A percentile compares a stretch with the other conserved stretches of the same genome.
phyloP scores from a whole-genome alignment of 2,797 vertebrate species.

The Alfaro cultratus region DNA sequence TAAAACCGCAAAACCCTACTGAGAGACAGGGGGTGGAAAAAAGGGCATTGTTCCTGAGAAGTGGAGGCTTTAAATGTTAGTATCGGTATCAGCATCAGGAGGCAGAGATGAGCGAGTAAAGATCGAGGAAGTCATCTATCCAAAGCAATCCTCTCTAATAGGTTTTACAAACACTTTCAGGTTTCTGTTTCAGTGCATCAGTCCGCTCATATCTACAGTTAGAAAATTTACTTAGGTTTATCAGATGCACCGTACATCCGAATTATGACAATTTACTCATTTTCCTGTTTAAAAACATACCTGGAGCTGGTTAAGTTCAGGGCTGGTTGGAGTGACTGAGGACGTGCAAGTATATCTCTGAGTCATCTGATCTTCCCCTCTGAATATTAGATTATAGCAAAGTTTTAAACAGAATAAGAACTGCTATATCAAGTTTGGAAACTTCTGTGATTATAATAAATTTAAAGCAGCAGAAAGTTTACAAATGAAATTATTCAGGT shows the following conservation, averaged over 20 bases:
- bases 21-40: constrained; percentile 59
- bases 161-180: constrained; percentile 69
- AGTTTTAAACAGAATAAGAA: not conserved
- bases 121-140: constrained; percentile 69
- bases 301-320: constrained; percentile 48
- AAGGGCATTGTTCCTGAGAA: constrained; percentile 57
- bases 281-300: constrained; percentile 53
- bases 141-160: constrained; percentile 69
- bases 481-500: not conserved
- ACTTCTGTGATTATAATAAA: not conserved
- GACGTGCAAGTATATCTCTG: constrained; percentile 36
- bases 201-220: constrained; percentile 37
- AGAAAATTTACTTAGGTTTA: constrained; percentile 52
- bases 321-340: constrained; percentile 36
- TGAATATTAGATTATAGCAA: constrained; percentile 10
- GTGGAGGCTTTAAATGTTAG: constrained; percentile 61
- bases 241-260: constrained; percentile 50
- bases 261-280: constrained; percentile 40
- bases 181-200: constrained; percentile 55
- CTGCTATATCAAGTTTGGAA: not conserved
- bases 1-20: constrained; percentile 75
- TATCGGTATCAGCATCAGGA: constrained; percentile 68
- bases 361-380: constrained; percentile 32
- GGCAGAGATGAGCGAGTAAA: constrained; percentile 64
- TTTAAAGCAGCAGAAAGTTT: not conserved